A percentile compares a stretch with the other conserved stretches of the same genome.
Conservation (phyloP, 2,113 vertebrate genomes). For the human (Homo sapiens) region GRCh38 chr3:193903501-193904000, state of each 20-base stretch:
- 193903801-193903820: background rate
- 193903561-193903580: background rate
- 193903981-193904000: background rate
- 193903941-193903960: slow-evolving; percentile 69
- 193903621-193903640: background rate
- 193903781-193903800: background rate
- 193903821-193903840: slow-evolving; percentile 12
- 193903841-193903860: background rate
- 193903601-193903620: background rate
- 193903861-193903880: background rate
- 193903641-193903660: background rate
- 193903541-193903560: background rate
- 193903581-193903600: background rate
- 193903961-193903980: slow-evolving; percentile 53
- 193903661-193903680: background rate
- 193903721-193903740: background rate
- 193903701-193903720: background rate
- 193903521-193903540: background rate
- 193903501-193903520: background rate
- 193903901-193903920: slow-evolving; percentile 43
- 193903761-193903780: background rate
- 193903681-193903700: rapidly evolving
- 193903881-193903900: slow-evolving; percentile 28
- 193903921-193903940: slow-evolving; percentile 52
- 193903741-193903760: rapidly evolving